Conservation (phyloP, 2,113 vertebrate genomes). For the Phyllostomus discolor region DNA sequence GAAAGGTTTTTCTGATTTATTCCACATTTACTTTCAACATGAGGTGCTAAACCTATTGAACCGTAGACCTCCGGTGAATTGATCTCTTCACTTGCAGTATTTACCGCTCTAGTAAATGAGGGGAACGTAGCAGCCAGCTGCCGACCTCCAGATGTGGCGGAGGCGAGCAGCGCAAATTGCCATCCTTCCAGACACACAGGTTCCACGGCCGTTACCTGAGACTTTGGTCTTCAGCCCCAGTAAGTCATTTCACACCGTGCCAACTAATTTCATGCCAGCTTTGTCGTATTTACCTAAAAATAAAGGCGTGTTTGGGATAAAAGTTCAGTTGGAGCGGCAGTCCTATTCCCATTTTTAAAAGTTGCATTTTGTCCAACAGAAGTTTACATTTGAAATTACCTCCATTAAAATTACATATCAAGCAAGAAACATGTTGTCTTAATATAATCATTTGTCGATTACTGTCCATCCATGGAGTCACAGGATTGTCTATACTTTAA, state of each 20-base stretch:
- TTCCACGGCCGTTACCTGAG: constrained; percentile 56
- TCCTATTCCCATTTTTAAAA: background rate
- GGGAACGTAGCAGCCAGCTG: constrained; percentile 83
- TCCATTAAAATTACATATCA: background rate
- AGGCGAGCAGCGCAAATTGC: constrained; percentile 76
- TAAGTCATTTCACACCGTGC: constrained; percentile 74
- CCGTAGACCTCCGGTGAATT: constrained; percentile 74
- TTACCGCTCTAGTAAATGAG: constrained; percentile 81
- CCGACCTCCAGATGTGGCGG: constrained; percentile 76
- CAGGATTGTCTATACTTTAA: background rate
- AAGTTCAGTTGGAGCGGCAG: constrained; percentile 23
- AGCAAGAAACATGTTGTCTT: background rate
- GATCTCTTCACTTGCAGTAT: constrained; percentile 72
- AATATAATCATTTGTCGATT: background rate
- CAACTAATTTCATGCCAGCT: constrained; percentile 80
- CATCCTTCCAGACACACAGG: constrained; percentile 31
- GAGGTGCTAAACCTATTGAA: constrained; percentile 77
- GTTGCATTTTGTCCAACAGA: background rate
- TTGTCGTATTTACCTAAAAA: constrained; percentile 76
- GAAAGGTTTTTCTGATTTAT: constrained; percentile 71
- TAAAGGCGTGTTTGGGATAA: constrained; percentile 57
- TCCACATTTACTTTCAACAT: constrained; percentile 70
- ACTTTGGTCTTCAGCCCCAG: constrained; percentile 45
- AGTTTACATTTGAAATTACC: background rate
- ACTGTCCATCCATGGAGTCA: background rate